Evolutionary conservation across 2,113 vertebrate species (phyloP), one percentile per base, ranked within the genome.

Genomic region (Haemorhous mexicanus): DNA sequence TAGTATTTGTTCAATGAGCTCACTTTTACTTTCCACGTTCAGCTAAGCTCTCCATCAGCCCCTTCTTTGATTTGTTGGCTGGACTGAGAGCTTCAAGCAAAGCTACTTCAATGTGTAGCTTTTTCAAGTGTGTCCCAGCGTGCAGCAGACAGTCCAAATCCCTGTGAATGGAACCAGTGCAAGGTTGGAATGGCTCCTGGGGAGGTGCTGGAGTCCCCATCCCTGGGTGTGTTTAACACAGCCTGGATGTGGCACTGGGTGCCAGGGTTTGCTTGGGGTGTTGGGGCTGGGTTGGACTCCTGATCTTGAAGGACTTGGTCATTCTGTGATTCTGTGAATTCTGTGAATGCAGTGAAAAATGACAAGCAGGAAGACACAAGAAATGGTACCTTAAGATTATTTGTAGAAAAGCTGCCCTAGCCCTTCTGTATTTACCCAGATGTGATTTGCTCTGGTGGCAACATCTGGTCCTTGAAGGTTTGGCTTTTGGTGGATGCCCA

Each of bases 231-330:
- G 58, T 59, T 37, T 17, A 37, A 59, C 15, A 26, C 17, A 59
- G 58, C 22, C 58, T 59, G 58, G n/a, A 17, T 37, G 58, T 59
- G 58, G 58, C 58, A 35, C 58, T 35, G n/a, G 58, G 56, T 1
- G n/a, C n/a, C 56, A 59, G 56, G n/a, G 56, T 26, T 58, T 0
- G 7, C 6, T 2, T 59, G 56, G 7, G 56, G 1, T 2, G 15
- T 3, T 59, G 58, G 58, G 58, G 23, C 23, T 59, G 23, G 58
- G 23, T 2, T 35, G 58, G n/a, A 59, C 15, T 59, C 15, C 18
- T 59, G 58, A 6, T 26, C 58, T 6, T 59, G 15, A 8, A 26
- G 23, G 15, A 11, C 56, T 10, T 1, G 1, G 33, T n/a, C 0
- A n/a, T 16, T 58, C 55, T 58, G 33, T 10, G 55, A 56, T 20